Evolutionary conservation across 2,797 vertebrate genomes (phyloP), one percentile per base, ranked within the genome.

Genomic region (Fistularia tabacaria): DNA sequence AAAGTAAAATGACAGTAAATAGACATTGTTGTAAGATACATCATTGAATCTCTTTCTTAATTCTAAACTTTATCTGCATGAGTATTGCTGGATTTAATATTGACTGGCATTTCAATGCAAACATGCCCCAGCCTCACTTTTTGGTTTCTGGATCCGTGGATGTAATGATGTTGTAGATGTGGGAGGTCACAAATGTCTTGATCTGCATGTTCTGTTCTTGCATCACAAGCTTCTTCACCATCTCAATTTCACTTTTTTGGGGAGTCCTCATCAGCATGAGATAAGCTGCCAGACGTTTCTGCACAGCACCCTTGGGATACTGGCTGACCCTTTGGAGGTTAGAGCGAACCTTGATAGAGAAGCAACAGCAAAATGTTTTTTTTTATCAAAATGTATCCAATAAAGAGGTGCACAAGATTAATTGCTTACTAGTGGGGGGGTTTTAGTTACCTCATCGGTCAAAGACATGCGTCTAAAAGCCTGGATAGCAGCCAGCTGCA

Each of bases 401-500:
- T 3, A 5, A 8, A 9, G 52, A 51, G 51, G 8, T 37, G 6
- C 46, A 6, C 12, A 9, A 46, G 7, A 53, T 7, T 9, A n/a
- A 0, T 51, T 45, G 1, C 7, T 51, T 10, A 49, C 9, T 10
- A 12, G 14, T 47, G 8, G 15, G n/a, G 0, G 37, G 3, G n/a
- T 44, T 10, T 40, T 42, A 43, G 49, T 86, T 89, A 97, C 96
- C 92, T 98, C 93, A 40, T 93, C 89, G 8, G 85, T 92, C 52
- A 92, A 8, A 51, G 84, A 69, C 92, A 98, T 97, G 74, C 91
- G 93, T 71, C 94, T 91, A 73, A 98, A 92, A 40, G 95, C 94
- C 80, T 97, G 94, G 80, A 98, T 92, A 57, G 95, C 93, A 51
- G 95, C 91, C 69, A 95, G 93, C 84, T 98, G 96, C 76, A 97